Conservation (phyloP, 92 coral and sea anemone genomes). For the Galaxea fascicularis region DNA sequence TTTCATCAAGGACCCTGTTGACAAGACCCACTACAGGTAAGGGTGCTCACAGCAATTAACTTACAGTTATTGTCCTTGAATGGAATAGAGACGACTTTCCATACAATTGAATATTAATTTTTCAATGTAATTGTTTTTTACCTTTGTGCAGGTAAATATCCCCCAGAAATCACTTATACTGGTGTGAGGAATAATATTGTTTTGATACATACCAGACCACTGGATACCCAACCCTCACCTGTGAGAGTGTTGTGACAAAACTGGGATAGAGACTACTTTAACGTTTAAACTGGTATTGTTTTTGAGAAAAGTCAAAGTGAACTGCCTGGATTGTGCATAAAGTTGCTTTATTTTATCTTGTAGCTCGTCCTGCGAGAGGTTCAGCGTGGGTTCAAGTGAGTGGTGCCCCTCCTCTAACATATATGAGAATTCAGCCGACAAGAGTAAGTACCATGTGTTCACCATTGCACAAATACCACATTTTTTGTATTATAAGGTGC, state of each 20-base stretch:
- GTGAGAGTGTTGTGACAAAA: too few species aligned
- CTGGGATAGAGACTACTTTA: too few species aligned
- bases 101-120: too few species aligned
- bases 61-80: neutral
- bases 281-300: neutral
- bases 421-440: conserved; percentile 62
- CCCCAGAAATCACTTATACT: too few species aligned
- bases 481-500: too few species aligned
- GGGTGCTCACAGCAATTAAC: neutral
- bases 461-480: neutral
- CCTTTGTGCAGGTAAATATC: too few species aligned
- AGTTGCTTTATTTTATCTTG: neutral
- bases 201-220: too few species aligned
- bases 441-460: conserved; percentile 41
- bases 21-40: conserved; percentile 64
- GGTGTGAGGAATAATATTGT: too few species aligned
- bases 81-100: too few species aligned
- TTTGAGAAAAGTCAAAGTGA: neutral
- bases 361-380: conserved; percentile 60
- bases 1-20: conserved; percentile 10
- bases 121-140: too few species aligned
- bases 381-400: conserved; percentile 67
- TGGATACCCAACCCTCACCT: too few species aligned
- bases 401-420: conserved; percentile 65
- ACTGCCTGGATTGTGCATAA: neutral